Percentiles rank a stretch among this genome's conserved stretches.
Evolutionary conservation across 2,888 invertebrate genomes (phyloP).

Genomic region (Copidosoma aretas): DNA sequence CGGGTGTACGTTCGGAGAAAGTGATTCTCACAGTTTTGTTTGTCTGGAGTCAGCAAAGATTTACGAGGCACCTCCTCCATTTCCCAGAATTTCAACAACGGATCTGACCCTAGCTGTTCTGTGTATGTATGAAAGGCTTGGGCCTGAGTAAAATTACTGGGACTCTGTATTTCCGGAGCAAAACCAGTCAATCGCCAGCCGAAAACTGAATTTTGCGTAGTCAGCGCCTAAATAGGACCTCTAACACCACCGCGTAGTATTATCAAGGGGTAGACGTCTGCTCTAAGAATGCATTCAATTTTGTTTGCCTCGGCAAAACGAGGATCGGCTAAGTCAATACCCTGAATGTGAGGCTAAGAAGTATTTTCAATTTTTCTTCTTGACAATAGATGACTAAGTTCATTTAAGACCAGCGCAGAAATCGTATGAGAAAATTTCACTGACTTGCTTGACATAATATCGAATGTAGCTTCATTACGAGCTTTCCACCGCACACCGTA

Average conservation of each 20-base stretch:
- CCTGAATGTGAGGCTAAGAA: neutral
- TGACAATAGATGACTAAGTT: too few relatives aligned
- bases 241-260: neutral
- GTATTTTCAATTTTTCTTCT: too few relatives aligned
- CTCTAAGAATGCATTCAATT: neutral
- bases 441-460: too few relatives aligned
- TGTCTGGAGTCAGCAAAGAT: neutral
- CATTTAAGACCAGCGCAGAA: too few relatives aligned
- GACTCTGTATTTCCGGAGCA: neutral
- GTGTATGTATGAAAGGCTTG: neutral
- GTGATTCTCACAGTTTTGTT: neutral
- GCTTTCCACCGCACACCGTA: too few relatives aligned
- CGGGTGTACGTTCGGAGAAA: neutral
- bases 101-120: neutral
- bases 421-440: too few relatives aligned
- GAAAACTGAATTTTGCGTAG: neutral
- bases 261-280: neutral
- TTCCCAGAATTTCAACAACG: neutral
- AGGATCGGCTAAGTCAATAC: neutral
- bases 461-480: too few relatives aligned
- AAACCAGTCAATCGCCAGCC: neutral
- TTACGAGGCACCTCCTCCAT: neutral
- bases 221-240: neutral
- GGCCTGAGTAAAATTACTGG: neutral
- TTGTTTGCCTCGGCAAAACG: neutral